These are phyloP conservation scores for Sebastes wilsoni DNA, from an alignment of 2,797 vertebrate species.

Conservation along the genomic window DNA sequence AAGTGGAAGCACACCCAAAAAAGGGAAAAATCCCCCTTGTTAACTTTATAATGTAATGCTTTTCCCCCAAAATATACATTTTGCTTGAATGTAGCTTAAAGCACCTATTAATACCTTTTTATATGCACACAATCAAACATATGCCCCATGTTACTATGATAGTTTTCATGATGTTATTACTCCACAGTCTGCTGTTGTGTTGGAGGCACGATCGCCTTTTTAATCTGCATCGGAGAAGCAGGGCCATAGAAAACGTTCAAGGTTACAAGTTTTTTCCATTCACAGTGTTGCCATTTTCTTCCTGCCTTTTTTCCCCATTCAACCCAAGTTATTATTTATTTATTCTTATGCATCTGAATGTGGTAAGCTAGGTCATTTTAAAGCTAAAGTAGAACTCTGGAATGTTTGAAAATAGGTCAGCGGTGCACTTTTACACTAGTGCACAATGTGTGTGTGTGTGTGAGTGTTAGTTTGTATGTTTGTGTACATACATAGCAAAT, in stretches of 20 bases:
- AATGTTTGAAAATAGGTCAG: conserved; percentile 67
- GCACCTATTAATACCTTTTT: conserved; percentile 58
- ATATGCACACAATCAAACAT: conserved; percentile 53
- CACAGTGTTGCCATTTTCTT: conserved; percentile 59
- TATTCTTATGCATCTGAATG: conserved; percentile 79
- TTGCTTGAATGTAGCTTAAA: conserved; percentile 75
- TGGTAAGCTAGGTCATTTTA: conserved; percentile 66
- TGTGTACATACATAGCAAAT: conserved; percentile 43
- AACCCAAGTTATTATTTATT: conserved; percentile 72
- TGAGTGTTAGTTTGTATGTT: conserved; percentile 45
- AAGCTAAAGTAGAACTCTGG: conserved; percentile 62
- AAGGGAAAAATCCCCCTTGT: conserved; percentile 44
- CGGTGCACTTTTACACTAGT: conserved; percentile 61
- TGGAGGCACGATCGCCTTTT: conserved; percentile 10
- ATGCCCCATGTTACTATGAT: conserved; percentile 12
- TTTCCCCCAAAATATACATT: conserved; percentile 27
- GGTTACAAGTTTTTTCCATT: conserved; percentile 29
- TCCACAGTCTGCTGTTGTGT: conserved; percentile 38
- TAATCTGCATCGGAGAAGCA: conserved; percentile 19
- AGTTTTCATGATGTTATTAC: conserved; percentile 6
- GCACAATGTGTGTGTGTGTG: conserved; percentile 28
- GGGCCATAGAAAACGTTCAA: conserved; percentile 31
- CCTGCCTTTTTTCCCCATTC: conserved; percentile 55
- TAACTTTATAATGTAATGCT: conserved; percentile 38
- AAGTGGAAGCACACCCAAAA: conserved; percentile 73